Base-by-base conservation (phyloP, 2,797 vertebrate species). In the Acropternis orthonyx region DNA sequence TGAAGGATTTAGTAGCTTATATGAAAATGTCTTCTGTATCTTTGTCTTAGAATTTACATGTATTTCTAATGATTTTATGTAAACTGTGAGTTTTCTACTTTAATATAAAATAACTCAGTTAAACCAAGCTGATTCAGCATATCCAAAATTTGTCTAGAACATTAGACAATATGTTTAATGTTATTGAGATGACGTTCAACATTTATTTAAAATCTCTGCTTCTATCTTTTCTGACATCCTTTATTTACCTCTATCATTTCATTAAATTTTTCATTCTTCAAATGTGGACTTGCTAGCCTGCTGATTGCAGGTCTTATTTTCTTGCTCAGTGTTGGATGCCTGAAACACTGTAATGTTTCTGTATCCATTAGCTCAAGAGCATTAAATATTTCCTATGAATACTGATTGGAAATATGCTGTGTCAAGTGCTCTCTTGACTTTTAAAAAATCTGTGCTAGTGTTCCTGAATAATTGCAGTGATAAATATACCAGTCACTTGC, bases 361-460 rank as follows among this genome's bases (percentile, higher is more conserved):
- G 12, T 52, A 58, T 39, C 61, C 41, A 62, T 71, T 90, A 74
- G 28, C 87, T 74, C n/a, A 83, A 81, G 75, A 72, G 21, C 67
- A 81, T 92, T 89, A 85, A 87, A 86, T 41, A 74, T 77, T 94
- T 78, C 21, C 52, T 83, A 49, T 76, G 51, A 92, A 79, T 87
- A 76, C 18, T 89, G 77, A 92, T 89, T 89, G 69, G 43, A 89
- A 84, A 87, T 89, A 39, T 41, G 12, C 51, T 63, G 10, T 87
- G 74, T 85, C 36, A 75, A 95, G 75, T 84, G 54, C 41, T n/a
- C 49, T 91, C 78, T 83, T 89, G 89, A 92, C 77, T 88, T 94
- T 56, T 73, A 51, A 28, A 61, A 88, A 65, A 74, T 73, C 62
- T 79, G 20, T 9, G 2, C 13, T 32, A 22, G 52, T 84, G 28